A percentile compares a stretch with the other conserved stretches of the same genome.
These are phyloP conservation scores for Meleagris gallopavo DNA, from an alignment of 2,113 vertebrate species.

Conservation along the genomic window DNA sequence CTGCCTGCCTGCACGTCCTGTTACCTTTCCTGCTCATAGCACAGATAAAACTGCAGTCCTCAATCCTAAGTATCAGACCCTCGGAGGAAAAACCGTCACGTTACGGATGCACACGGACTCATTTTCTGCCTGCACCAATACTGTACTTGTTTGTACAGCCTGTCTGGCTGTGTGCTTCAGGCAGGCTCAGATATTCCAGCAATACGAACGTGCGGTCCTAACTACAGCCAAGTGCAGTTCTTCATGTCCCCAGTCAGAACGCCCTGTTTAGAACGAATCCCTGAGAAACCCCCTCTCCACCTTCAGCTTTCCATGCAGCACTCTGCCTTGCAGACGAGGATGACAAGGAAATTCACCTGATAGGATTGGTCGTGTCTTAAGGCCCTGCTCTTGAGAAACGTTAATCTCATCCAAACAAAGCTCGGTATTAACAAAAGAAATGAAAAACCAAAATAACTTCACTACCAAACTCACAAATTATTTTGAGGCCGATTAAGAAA, in stretches of 20 bases:
- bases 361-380: neutral
- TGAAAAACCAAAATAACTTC: neutral
- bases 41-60: neutral
- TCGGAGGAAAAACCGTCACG: neutral
- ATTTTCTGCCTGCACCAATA: accelerated
- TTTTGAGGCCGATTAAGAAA: neutral
- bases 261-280: neutral
- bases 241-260: neutral
- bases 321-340: neutral
- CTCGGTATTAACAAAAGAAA: neutral
- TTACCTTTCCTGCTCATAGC: neutral
- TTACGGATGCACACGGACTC: accelerated
- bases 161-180: accelerated
- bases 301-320: neutral
- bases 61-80: accelerated
- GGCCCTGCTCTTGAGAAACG: neutral
- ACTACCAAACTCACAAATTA: neutral
- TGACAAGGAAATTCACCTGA: neutral
- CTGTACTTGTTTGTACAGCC: accelerated
- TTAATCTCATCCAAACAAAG: neutral
- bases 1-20: neutral
- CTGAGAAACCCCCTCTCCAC: neutral
- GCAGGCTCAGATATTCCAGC: neutral
- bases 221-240: neutral
- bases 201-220: neutral